Percentiles rank a stretch among this genome's conserved stretches.
Conservation (phyloP, 30 jellyfish, hydroid and myxozoan genomes). For the Chironex yamaguchii region DNA sequence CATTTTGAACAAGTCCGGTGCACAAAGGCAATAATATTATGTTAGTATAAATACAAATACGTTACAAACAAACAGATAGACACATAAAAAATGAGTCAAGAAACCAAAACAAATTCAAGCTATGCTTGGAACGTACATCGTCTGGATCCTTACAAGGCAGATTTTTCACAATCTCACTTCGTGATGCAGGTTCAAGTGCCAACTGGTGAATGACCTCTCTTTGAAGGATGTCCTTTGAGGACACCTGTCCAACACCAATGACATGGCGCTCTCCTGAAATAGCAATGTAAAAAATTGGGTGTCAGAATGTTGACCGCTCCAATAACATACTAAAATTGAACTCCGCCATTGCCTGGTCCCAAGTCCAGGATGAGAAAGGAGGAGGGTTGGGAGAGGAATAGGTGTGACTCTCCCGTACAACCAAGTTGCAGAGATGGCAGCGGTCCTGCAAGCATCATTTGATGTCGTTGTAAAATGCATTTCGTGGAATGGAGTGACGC, state of each 20-base stretch:
- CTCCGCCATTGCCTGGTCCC: too few species aligned
- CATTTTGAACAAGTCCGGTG: too few species aligned
- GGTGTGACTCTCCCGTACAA: too few species aligned
- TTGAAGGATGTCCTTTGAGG: slow-evolving; percentile 63
- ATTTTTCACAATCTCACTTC: slow-evolving; percentile 83
- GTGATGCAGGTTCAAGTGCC: slow-evolving; percentile 88
- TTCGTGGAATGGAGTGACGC: too few species aligned
- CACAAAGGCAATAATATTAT: not conserved
- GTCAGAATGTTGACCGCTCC: too few species aligned
- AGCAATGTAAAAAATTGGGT: too few species aligned
- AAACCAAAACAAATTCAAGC: not conserved
- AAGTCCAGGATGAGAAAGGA: not conserved
- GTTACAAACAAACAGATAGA: not conserved
- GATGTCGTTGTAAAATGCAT: too few species aligned
- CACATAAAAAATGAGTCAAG: too few species aligned
- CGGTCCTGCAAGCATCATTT: too few species aligned
- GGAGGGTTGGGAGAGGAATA: too few species aligned
- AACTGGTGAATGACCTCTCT: slow-evolving; percentile 87
- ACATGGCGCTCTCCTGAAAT: slow-evolving; percentile 90
- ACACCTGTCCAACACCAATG: slow-evolving; percentile 79
- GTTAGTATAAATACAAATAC: slow-evolving; percentile 7
- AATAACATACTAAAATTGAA: too few species aligned
- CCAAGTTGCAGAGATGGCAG: too few species aligned
- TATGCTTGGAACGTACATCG: slow-evolving; percentile 57
- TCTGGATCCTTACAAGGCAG: slow-evolving; percentile 82